These are phyloP conservation scores for Melinopterus prodromus DNA, from an alignment of 2,888 invertebrate genomes.

Conservation along the genomic window DNA sequence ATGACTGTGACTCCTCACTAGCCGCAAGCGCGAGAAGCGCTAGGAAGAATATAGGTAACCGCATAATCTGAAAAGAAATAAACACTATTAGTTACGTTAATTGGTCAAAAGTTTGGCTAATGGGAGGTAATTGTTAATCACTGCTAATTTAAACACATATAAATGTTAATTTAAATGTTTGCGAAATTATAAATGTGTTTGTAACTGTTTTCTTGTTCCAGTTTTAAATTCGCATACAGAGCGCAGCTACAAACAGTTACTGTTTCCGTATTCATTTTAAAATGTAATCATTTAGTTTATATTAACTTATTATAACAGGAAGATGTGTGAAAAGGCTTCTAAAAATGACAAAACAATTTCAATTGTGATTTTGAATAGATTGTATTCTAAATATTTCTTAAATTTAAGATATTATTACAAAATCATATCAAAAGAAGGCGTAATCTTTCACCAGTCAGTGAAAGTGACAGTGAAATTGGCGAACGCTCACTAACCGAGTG, in stretches of 20 bases:
- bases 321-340: too few species aligned
- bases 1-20: conserved; percentile 30
- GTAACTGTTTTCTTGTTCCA: background rate
- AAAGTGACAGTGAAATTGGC: conserved; percentile 27
- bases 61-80: conserved; percentile 27
- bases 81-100: conserved; percentile 7
- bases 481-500: conserved; percentile 19
- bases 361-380: background rate
- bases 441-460: background rate
- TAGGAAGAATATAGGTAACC: conserved; percentile 6
- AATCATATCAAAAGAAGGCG: background rate
- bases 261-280: background rate
- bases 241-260: too few species aligned
- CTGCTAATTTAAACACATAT: background rate
- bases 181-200: background rate
- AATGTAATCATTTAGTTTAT: background rate
- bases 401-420: background rate
- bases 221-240: too few species aligned
- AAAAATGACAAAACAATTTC: background rate
- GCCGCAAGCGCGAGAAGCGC: conserved; percentile 23
- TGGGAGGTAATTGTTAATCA: background rate
- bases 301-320: too few species aligned
- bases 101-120: background rate
- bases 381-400: background rate
- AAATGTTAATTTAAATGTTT: background rate